Conservation (phyloP, 2,888 invertebrate genomes). For the Hydrotaea diabolus region DNA sequence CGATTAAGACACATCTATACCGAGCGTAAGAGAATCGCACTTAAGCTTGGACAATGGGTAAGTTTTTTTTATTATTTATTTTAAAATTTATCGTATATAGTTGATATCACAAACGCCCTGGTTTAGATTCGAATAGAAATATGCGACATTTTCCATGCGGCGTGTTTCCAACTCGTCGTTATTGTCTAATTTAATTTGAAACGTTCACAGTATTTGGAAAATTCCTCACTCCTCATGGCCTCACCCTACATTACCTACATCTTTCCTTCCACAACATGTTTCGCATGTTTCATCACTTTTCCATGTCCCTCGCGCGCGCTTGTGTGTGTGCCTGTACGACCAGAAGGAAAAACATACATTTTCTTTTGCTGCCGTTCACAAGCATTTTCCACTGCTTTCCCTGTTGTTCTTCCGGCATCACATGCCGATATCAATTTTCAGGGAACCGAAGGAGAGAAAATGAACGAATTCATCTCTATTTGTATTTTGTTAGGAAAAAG, state of each 20-base stretch:
- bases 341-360: background rate
- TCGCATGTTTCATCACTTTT: conserved; percentile 50
- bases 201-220: too few relatives aligned
- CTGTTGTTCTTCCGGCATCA: background rate
- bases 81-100: too few relatives aligned
- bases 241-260: background rate
- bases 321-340: conserved; percentile 37
- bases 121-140: too few relatives aligned
- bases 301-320: background rate
- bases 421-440: conserved; percentile 44
- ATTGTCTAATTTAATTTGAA: too few relatives aligned
- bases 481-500: conserved; percentile 39
- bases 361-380: background rate
- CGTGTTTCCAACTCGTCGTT: too few relatives aligned
- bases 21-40: too few relatives aligned
- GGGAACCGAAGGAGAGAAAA: background rate
- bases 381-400: background rate
- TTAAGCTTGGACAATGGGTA: too few relatives aligned
- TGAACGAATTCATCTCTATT: conserved; percentile 52
- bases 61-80: too few relatives aligned
- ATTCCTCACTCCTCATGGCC: background rate
- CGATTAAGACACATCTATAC: too few relatives aligned
- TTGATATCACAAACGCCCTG: too few relatives aligned
- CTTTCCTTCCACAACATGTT: conserved; percentile 14
- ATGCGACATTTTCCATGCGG: too few relatives aligned